phyloP scores from a whole-genome alignment of 2,113 vertebrate genomes.

The Myxocyprinus asiaticus region DNA sequence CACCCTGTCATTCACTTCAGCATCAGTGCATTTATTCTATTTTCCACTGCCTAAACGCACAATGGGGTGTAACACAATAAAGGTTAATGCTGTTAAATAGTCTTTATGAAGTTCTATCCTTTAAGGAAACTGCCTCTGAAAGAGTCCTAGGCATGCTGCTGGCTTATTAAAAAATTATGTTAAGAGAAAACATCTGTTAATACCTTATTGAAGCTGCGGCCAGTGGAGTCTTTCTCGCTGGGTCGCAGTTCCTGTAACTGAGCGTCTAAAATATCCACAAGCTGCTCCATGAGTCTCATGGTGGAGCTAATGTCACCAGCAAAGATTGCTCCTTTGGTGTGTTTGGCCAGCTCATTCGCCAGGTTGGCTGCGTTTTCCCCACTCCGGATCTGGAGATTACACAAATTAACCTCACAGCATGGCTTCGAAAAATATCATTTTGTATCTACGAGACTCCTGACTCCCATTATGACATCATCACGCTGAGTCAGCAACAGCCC shows the following conservation, averaged over 20 bases:
- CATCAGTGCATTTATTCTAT: not conserved
- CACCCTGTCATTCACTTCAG: not conserved
- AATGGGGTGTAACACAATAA: slow-evolving; percentile 2
- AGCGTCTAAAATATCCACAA: slow-evolving; percentile 96
- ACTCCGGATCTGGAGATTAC: slow-evolving; percentile 88
- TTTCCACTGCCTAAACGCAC: not conserved
- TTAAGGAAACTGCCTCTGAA: not conserved
- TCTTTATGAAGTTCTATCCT: slow-evolving; percentile 5
- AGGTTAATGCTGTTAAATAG: slow-evolving; percentile 14
- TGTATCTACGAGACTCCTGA: slow-evolving; percentile 53
- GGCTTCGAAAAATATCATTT: slow-evolving; percentile 57
- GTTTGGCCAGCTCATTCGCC: slow-evolving; percentile 95
- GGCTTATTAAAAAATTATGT: not conserved
- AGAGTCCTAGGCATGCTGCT: not conserved
- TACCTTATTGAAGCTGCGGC: slow-evolving; percentile 90
- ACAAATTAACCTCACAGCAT: slow-evolving; percentile 75
- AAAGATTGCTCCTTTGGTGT: slow-evolving; percentile 94
- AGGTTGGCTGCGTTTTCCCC: slow-evolving; percentile 98
- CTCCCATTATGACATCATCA: slow-evolving; percentile 63
- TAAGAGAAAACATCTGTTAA: slow-evolving; percentile 20
- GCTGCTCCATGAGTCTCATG: slow-evolving; percentile 95
- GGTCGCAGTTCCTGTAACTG: slow-evolving; percentile 92
- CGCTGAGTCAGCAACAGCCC: slow-evolving; percentile 70
- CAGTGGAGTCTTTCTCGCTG: slow-evolving; percentile 84
- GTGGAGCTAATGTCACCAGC: slow-evolving; percentile 96